phyloP scores from a whole-genome alignment of 2,888 invertebrate genomes.

The Acronicta alni region DNA sequence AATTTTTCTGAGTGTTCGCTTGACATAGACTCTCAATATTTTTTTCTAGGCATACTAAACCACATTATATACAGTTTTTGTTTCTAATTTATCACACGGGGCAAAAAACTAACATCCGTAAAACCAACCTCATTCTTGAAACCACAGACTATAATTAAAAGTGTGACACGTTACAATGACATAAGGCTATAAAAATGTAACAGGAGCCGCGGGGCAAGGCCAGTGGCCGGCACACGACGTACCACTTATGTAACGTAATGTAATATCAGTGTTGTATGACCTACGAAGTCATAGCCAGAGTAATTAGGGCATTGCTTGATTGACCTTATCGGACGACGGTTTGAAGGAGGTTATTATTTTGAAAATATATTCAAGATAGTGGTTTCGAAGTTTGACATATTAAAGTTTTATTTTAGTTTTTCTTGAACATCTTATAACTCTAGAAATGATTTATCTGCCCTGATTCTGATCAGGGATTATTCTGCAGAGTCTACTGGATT shows the following conservation, averaged over 20 bases:
- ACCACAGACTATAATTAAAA: constrained; percentile 36
- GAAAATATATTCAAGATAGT: too few species aligned
- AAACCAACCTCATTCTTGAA: constrained; percentile 9
- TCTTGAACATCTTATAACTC: too few species aligned
- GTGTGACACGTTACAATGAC: constrained; percentile 37
- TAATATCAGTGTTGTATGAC: constrained; percentile 4
- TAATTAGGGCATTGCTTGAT: constrained; percentile 9
- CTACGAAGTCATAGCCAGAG: constrained; percentile 4
- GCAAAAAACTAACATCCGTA: constrained; percentile 16
- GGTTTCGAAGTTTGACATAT: too few species aligned
- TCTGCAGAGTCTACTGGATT: too few species aligned
- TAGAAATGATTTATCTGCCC: too few species aligned
- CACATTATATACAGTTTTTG: neutral
- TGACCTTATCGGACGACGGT: neutral
- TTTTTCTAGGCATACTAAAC: too few species aligned
- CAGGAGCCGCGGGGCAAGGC: constrained; percentile 52
- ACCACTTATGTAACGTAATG: constrained; percentile 6
- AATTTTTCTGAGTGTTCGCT: too few species aligned
- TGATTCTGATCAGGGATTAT: too few species aligned
- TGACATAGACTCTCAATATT: too few species aligned
- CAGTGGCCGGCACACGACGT: constrained; percentile 19
- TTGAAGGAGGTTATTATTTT: neutral
- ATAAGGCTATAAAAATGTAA: constrained; percentile 54
- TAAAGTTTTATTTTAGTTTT: too few species aligned
- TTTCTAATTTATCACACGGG: neutral